Conservation (phyloP, 2,797 vertebrate species). For the Malacoctenus gilli region DNA sequence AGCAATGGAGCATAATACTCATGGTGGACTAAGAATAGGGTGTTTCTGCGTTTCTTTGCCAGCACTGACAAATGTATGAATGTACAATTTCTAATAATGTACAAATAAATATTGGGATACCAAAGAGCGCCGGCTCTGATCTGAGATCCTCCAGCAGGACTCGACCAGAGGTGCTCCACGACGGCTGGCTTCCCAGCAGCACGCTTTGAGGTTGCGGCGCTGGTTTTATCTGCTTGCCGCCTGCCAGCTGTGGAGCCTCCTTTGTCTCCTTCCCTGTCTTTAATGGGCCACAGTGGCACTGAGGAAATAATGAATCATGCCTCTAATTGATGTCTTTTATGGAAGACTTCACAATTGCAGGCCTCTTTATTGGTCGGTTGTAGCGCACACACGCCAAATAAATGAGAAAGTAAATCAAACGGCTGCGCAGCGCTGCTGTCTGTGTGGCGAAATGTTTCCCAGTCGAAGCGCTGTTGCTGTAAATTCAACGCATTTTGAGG, state of each 20-base stretch:
- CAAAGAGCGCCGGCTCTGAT: slow-evolving; percentile 44
- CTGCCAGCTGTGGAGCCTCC: slow-evolving; percentile 58
- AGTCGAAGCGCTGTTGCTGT: slow-evolving; percentile 11
- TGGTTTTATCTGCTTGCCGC: slow-evolving; percentile 68
- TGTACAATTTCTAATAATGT: no score
- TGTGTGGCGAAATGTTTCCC: slow-evolving; percentile 33
- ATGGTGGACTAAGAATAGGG: slow-evolving; percentile 25
- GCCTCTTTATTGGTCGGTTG: slow-evolving; percentile 62
- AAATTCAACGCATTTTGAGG: slow-evolving; percentile 3
- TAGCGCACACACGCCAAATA: slow-evolving; percentile 26
- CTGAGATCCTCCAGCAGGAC: slow-evolving; percentile 30
- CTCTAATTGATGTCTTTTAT: slow-evolving; percentile 78
- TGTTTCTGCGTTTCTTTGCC: slow-evolving; percentile 48
- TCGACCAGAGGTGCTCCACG: slow-evolving; percentile 16
- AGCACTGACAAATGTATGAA: slow-evolving; percentile 64
- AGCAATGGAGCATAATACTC: slow-evolving; percentile 7
- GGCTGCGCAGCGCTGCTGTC: slow-evolving; percentile 45
- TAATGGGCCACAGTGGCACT: slow-evolving; percentile 69
- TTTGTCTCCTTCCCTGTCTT: slow-evolving; percentile 60
- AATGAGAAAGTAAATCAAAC: no score
- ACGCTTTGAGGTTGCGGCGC: slow-evolving; percentile 44
- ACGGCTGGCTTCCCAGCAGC: slow-evolving; percentile 41
- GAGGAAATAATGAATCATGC: slow-evolving; percentile 79
- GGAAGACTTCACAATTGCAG: slow-evolving; percentile 65
- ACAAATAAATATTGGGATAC: slow-evolving; percentile 40